Base-by-base conservation (phyloP, 92 coral and sea anemone species). In the Porites rus region DNA sequence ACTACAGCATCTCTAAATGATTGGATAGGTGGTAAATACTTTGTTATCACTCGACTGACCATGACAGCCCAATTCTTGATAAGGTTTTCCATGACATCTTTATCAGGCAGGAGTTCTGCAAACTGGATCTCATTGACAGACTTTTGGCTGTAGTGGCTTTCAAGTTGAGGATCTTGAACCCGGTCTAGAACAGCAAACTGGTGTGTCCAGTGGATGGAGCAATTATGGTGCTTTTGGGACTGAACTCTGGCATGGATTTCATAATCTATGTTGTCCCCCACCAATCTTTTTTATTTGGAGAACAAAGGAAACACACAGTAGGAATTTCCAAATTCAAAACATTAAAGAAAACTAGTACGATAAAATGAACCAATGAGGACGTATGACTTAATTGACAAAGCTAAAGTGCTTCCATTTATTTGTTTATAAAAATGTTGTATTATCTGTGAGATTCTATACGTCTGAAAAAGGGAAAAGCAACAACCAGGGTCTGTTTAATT, bases 171-270 rank as follows among this genome's bases (percentile, higher is more conserved):
- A 24, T 89, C 92, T 19, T 70, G 68, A 31, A 73, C 92, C 61
- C 73, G 69, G 12, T 77, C 89, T n/a, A 64, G 51, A 6, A 89
- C 59, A 20, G 90, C 92, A 89, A 60, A 89, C 86, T 92, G 95
- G 64, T 92, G 93, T 16, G 95, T 89, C 92, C 94, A 92, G 83
- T 92, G 94, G 54, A 92, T 78, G 74, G 91, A 89, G 67, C 63
- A 76, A 65, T 85, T 84, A 53, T 64, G 22, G 56, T 82, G 83
- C 65, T 87, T 56, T 78, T 81, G 79, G 7, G 88, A 62, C 89
- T 91, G 91, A 21, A 91, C 84, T 62, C 89, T 69, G 65, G 94
- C 87, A 83, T 68, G 68, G 74, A 91, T 83, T 62, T 87, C 91
- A 18, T 74, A 67, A 77, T 91, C 91, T n/a, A 91, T 88, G 76